Evolutionary conservation across 1,140 invertebrate genomes (phyloP).

Genomic region (Listronotus bonariensis): DNA sequence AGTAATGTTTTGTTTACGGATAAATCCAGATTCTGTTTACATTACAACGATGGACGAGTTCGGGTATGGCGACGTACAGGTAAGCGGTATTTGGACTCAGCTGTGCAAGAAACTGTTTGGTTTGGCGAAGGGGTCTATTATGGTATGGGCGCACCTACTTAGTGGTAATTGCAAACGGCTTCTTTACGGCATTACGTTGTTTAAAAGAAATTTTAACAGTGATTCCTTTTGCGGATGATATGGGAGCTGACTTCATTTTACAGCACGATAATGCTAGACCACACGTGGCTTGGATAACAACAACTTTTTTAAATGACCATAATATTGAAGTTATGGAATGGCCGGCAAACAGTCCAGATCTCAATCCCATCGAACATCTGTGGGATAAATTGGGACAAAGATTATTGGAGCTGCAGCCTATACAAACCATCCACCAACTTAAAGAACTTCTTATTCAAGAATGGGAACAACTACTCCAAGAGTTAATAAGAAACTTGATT

Average conservation of each 20-base stretch:
- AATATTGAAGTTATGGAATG: too few species aligned
- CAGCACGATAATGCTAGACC: constrained; percentile 14
- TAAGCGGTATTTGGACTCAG: neutral
- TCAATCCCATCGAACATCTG: too few species aligned
- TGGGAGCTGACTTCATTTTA: constrained; percentile 1
- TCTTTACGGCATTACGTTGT: constrained; percentile 5
- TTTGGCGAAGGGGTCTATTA: constrained; percentile 7
- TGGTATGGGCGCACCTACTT: constrained; percentile 17
- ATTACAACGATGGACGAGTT: neutral
- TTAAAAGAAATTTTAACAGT: constrained; percentile 12
- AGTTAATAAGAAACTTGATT: too few species aligned
- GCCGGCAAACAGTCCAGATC: too few species aligned
- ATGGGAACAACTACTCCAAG: too few species aligned
- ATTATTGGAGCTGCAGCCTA: too few species aligned
- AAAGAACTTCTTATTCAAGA: too few species aligned
- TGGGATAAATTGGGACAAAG: too few species aligned
- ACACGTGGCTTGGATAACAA: neutral
- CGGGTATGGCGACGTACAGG: neutral
- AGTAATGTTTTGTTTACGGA: constrained; percentile 4
- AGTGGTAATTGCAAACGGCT: constrained; percentile 7
- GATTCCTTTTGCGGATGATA: neutral
- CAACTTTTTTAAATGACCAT: too few species aligned
- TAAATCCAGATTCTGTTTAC: constrained; percentile 3
- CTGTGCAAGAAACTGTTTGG: neutral
- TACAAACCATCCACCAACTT: too few species aligned